Evolutionary conservation across 2,113 vertebrate genomes (phyloP), one percentile per base, ranked within the genome.

Genomic region (Spilogale gracilis): DNA sequence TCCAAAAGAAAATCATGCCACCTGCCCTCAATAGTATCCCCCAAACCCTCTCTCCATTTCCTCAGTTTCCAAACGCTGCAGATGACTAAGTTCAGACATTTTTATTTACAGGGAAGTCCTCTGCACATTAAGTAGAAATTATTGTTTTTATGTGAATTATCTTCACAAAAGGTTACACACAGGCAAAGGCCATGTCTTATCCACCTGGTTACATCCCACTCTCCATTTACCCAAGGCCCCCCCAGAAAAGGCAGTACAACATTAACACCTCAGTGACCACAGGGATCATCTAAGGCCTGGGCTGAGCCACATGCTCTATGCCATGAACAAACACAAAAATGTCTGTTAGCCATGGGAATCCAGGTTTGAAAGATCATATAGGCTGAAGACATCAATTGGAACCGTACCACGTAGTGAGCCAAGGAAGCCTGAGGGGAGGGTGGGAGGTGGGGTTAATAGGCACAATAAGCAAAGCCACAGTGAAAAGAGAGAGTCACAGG

Each of bases 1-100:
- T 94, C 60, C 78, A 86, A 94, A 88, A 93, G 58, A 82, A 94
- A 93, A 95, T 85, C 52, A 58, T 56, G 43, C 89, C 91, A 92
- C 65, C 67, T 67, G 17, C 30, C 38, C 21, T 87, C 76, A 67
- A 21, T 38, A 74, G 38, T 82, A 95, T 67, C 27, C 52, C 43
- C 43, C 54, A 89, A 89, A 95, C 6, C 32, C 20, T 76, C 32
- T 38, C 11, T 85, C 48, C 45, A 78, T 27, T 86, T 91, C 50
- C 74, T 90, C 63, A 73, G 30, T 81, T 95, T 94, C 50, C 80
- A 95, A 97, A 96, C 61, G 94, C 6, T 73, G 13, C 50, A 65
- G 50, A 81, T 79, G 43, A 96, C 23, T 71, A 48, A 84, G 58
- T 82, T 88, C 30, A 81, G 30, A 61, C 11, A 89, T 67, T 48